phyloP scores from a whole-genome alignment of 1,140 invertebrate species.

The Macrostomum lignano region DNA sequence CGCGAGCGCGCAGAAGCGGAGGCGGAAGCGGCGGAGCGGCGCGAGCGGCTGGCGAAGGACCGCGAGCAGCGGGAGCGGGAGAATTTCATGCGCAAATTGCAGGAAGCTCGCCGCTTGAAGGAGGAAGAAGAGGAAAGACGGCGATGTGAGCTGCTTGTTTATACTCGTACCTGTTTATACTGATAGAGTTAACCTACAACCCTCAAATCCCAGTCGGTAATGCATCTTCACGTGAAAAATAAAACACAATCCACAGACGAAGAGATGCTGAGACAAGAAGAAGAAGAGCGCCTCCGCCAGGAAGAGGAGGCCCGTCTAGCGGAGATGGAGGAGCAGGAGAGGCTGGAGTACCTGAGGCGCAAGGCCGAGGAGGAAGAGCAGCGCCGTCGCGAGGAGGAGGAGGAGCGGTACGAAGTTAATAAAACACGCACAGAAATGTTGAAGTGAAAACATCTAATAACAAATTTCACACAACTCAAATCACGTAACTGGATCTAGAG shows the following conservation, averaged over 20 bases:
- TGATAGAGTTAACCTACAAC: neutral
- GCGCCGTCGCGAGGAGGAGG: slow-evolving; percentile 4
- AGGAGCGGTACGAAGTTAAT: slow-evolving; percentile 1
- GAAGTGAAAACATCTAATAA: too few relatives aligned
- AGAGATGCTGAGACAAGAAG: slow-evolving; percentile 2
- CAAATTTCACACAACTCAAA: too few relatives aligned
- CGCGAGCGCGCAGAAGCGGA: slow-evolving; percentile 2
- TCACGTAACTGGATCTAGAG: too few relatives aligned
- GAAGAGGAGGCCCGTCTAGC: slow-evolving; percentile 8
- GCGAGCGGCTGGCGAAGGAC: slow-evolving; percentile 6
- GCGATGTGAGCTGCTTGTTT: too few relatives aligned
- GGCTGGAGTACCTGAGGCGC: slow-evolving; percentile 5
- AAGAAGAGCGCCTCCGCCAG: slow-evolving; percentile 4
- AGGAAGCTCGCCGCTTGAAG: too few relatives aligned
- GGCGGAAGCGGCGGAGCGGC: neutral
- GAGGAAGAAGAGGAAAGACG: too few relatives aligned
- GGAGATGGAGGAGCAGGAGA: slow-evolving; percentile 9
- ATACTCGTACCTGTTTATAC: neutral
- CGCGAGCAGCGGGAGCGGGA: slow-evolving; percentile 1
- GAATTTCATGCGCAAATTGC: slow-evolving; percentile 1
- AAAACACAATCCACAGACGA: neutral
- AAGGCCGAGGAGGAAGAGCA: slow-evolving; percentile 8
- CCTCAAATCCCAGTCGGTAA: neutral
- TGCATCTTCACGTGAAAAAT: neutral
- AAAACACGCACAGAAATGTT: too few relatives aligned